These are phyloP conservation scores for Myrmophylax atrothorax DNA, from an alignment of 2,113 vertebrate species.

Conservation along the genomic window DNA sequence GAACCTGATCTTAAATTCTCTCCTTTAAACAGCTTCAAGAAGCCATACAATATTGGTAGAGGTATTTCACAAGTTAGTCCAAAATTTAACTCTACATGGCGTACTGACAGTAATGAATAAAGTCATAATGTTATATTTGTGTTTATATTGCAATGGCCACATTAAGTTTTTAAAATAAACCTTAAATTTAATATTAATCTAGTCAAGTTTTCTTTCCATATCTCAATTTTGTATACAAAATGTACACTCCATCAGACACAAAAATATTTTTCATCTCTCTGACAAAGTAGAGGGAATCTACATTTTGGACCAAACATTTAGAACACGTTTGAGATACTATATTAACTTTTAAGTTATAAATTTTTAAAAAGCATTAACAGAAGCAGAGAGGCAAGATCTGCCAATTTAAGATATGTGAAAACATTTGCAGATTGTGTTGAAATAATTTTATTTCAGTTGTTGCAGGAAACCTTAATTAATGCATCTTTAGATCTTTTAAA, in stretches of 20 bases:
- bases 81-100: background rate
- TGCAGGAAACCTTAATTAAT: background rate
- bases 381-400: background rate
- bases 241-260: background rate
- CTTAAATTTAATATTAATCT: background rate
- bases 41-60: background rate
- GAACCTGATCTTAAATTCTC: background rate
- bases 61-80: background rate
- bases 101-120: background rate
- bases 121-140: background rate
- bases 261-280: background rate
- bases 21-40: background rate
- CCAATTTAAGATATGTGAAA: background rate
- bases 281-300: background rate
- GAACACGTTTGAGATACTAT: background rate
- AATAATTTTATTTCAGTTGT: background rate
- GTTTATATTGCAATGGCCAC: background rate
- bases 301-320: background rate
- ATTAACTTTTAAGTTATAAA: background rate
- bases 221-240: background rate
- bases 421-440: background rate
- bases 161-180: background rate
- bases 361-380: background rate
- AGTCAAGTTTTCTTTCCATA: background rate
- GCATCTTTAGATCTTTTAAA: background rate